Evolutionary conservation across 2,113 vertebrate species (phyloP).

Genomic region (Chauna torquata): DNA sequence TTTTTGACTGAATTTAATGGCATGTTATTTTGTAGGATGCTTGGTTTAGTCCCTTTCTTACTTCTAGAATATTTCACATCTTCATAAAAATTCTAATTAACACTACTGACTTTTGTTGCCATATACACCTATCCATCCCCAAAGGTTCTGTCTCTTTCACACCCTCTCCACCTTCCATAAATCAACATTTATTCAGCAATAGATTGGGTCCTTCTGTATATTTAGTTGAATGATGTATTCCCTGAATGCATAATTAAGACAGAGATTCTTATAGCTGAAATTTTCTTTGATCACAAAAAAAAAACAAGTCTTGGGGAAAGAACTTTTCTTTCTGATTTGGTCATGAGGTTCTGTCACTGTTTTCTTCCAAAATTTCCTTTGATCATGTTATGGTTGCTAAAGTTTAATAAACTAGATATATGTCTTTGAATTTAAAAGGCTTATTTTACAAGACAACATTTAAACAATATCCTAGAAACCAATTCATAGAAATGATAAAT

Average conservation of each 20-base stretch:
- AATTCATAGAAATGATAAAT: neutral
- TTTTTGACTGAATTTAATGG: neutral
- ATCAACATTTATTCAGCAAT: neutral
- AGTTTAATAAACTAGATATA: neutral
- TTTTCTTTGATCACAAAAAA: neutral
- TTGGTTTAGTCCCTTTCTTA: neutral
- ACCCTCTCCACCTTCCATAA: neutral
- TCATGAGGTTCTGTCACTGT: neutral
- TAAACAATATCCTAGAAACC: neutral
- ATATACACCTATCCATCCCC: neutral
- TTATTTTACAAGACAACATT: neutral
- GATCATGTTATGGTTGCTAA: neutral
- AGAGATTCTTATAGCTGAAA: neutral
- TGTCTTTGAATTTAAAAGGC: neutral
- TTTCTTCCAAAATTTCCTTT: neutral
- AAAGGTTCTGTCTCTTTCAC: neutral
- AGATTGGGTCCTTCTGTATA: neutral
- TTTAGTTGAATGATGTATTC: neutral
- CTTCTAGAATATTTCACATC: neutral
- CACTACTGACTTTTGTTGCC: neutral
- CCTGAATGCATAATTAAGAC: neutral
- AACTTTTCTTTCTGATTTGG: neutral
- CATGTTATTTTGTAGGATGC: neutral
- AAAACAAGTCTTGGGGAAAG: neutral
- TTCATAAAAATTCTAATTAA: neutral